Conservation (phyloP, 2,888 invertebrate genomes). For the Octodonta nipae region DNA sequence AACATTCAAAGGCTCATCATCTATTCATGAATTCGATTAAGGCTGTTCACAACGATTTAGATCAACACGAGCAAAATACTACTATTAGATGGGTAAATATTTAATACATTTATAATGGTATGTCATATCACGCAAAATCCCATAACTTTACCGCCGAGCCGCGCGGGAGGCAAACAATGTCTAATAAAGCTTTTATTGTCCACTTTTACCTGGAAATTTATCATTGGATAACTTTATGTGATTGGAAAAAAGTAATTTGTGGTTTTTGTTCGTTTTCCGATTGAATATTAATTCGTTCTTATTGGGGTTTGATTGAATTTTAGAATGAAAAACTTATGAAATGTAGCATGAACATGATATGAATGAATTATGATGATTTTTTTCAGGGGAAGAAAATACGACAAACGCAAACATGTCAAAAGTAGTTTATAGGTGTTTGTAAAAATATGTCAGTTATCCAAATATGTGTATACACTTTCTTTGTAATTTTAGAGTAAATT, state of each 20-base stretch:
- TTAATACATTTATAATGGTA: slow-evolving; percentile 29
- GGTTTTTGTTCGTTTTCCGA: slow-evolving; percentile 6
- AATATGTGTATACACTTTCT: no score
- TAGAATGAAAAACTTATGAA: no score
- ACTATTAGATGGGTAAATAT: slow-evolving; percentile 31
- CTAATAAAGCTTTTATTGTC: slow-evolving; percentile 13
- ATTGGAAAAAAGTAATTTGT: slow-evolving; percentile 8
- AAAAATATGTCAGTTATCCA: no score
- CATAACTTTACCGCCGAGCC: slow-evolving; percentile 26
- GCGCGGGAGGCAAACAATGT: slow-evolving; percentile 13
- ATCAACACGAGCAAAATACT: slow-evolving; percentile 31
- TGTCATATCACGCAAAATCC: slow-evolving; percentile 31
- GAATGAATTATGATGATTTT: no score
- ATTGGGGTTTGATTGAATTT: background rate
- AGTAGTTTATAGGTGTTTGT: no score
- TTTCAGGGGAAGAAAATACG: no score
- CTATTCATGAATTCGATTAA: slow-evolving; percentile 31
- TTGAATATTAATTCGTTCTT: slow-evolving; percentile 1
- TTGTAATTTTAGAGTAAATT: no score
- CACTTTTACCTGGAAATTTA: slow-evolving; percentile 11
- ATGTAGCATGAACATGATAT: no score
- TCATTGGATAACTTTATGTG: slow-evolving; percentile 6
- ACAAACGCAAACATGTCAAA: no score
- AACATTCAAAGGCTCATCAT: slow-evolving; percentile 26
- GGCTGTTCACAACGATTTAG: slow-evolving; percentile 29